Conservation (phyloP, 1,140 invertebrate species). For the Sitobion miscanthi region DNA sequence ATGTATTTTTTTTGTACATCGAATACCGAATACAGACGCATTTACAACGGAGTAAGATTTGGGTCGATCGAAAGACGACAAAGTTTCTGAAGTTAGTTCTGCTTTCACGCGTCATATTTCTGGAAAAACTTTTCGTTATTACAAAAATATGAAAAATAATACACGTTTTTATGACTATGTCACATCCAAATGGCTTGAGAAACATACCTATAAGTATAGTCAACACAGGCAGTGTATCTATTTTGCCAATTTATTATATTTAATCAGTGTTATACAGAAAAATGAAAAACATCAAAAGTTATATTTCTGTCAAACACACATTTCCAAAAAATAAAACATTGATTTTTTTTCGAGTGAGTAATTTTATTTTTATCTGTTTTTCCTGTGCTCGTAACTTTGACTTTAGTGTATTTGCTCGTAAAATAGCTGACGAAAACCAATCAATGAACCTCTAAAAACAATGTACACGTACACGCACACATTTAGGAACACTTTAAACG, state of each 20-base stretch:
- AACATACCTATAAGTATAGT: not conserved
- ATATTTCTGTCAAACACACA: not conserved
- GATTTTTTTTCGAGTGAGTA: not conserved
- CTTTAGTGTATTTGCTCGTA: not conserved
- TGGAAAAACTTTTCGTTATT: not conserved
- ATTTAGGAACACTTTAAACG: not conserved
- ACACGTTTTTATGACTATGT: not conserved
- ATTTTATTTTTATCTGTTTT: not conserved
- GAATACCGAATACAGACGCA: not conserved
- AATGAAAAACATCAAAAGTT: conserved; percentile 7
- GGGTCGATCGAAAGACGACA: not conserved
- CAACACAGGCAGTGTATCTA: not conserved
- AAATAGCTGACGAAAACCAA: not conserved
- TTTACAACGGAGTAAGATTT: not conserved
- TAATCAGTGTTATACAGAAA: not conserved
- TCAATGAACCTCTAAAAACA: not conserved
- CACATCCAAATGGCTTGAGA: not conserved
- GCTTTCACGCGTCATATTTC: not conserved
- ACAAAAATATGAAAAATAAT: not conserved
- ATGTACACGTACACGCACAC: not conserved
- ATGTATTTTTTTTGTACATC: not conserved
- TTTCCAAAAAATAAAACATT: conserved; percentile 9
- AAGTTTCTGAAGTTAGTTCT: not conserved
- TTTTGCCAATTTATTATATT: not conserved
- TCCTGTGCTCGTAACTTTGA: not conserved